Evolutionary conservation across 2,113 vertebrate species (phyloP), one percentile per base, ranked within the genome.

Genomic region (Thamnophis sirtalis): DNA sequence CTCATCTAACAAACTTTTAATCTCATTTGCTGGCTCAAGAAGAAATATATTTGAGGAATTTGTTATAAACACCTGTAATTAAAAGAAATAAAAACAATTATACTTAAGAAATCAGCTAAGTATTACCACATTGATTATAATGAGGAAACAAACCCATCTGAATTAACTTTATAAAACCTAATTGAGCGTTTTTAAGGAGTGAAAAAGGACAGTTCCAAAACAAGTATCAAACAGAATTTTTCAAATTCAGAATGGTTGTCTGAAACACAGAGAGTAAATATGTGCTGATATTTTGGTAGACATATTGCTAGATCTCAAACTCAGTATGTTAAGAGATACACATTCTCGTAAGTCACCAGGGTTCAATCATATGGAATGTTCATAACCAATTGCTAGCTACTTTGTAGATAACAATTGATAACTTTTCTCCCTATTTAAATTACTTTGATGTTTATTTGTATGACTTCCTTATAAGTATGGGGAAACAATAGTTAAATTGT

Each of bases 1-100:
- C 89, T 99, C 99, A 97, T 99, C 99, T 96, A 99, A 96, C 87
- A 99, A 98, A 91, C 94, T 96, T 97, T 99, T 99, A 96, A 99
- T 97, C 95, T 99, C 99, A 95, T 99, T 99, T 93, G 99, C 98
- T 89, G 99, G 99, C 95, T 99, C 99, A 96, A 99, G 96, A 86
- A 99, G 98, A 96, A 99, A 99, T 94, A 99, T 98, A 85, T 99
- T 99, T 95, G 99, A 98, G 91, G 99, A 99, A 96, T 99, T 99
- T 94, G 98, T 99, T 97, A 99, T 99, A 96, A 99, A 99, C 91
- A 99, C 98, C 99, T 99, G 94, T 60, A 94, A 95, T 48, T 9
- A 95, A 93, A 96, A 91, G 26, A 68, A 86, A 21, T 43, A 95
- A 50, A 6, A 94, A 91, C 19, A 38, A 92, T 24, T 24, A 88